Conservation (phyloP, 2,113 vertebrate species). For the Sisor rabdophorus region DNA sequence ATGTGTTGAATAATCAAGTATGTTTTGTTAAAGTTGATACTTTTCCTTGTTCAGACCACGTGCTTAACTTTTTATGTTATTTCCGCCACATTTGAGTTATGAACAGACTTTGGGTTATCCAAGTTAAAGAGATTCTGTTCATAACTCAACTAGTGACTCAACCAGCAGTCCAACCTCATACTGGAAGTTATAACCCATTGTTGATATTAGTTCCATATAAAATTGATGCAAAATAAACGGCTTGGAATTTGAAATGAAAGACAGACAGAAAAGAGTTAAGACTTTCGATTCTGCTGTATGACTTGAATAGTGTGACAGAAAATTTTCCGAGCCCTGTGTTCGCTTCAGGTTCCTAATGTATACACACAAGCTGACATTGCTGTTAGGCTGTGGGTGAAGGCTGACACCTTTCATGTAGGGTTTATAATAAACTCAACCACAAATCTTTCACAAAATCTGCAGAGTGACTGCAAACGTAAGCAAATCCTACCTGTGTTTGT, state of each 20-base stretch:
- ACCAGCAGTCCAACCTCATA: background rate
- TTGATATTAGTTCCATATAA: no score
- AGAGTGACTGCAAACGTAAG: slow-evolving; percentile 15
- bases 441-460: slow-evolving; percentile 38
- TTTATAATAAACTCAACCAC: slow-evolving; percentile 44
- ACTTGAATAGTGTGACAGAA: no score
- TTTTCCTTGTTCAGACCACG: background rate
- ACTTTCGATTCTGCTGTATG: no score
- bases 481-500: slow-evolving; percentile 33
- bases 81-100: background rate
- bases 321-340: no score
- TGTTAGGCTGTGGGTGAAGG: slow-evolving; percentile 17
- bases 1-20: no score
- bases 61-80: background rate
- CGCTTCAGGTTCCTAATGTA: no score
- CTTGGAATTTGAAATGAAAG: no score
- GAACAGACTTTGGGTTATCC: background rate
- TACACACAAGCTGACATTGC: slow-evolving; percentile 10
- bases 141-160: background rate
- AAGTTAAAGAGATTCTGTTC: background rate
- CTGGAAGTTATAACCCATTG: background rate
- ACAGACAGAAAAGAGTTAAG: no score
- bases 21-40: background rate
- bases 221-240: no score
- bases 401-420: slow-evolving; percentile 33